These are phyloP conservation scores for Pycnomerus fuliginosus DNA, from an alignment of 2,888 invertebrate genomes.

Conservation along the genomic window DNA sequence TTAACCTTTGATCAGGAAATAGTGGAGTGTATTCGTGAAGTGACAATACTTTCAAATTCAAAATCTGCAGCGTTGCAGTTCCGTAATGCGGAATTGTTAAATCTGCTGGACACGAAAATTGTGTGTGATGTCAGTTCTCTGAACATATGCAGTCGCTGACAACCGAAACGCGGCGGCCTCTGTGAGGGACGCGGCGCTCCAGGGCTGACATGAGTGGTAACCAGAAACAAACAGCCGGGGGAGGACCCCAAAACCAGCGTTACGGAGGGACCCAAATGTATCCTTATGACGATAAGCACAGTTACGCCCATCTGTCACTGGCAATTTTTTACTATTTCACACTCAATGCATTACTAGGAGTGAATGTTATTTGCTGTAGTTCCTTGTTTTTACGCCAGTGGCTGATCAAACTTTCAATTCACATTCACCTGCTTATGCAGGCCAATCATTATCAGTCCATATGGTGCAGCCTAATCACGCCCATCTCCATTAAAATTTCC, in stretches of 20 bases:
- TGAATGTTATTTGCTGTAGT: conserved; percentile 19
- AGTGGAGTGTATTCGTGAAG: conserved; percentile 43
- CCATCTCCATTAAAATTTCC: too few relatives aligned
- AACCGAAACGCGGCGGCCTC: conserved; percentile 59
- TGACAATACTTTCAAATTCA: conserved; percentile 37
- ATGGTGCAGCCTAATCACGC: conserved; percentile 33
- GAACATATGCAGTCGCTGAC: conserved; percentile 51
- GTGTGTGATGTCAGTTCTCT: conserved; percentile 39
- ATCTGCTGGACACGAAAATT: not conserved
- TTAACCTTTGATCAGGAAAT: conserved; percentile 52
- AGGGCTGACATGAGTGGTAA: conserved; percentile 66
- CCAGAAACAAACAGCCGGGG: conserved; percentile 65
- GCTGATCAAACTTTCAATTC: conserved; percentile 11
- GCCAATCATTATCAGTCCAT: conserved; percentile 37
- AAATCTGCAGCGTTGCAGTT: conserved; percentile 37
- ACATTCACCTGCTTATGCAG: conserved; percentile 44
- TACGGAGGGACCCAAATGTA: conserved; percentile 59
- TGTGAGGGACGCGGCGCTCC: conserved; percentile 61
- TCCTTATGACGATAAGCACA: conserved; percentile 50
- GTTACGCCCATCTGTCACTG: conserved; percentile 49
- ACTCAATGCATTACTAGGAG: conserved; percentile 30
- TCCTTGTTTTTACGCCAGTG: conserved; percentile 11
- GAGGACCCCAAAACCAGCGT: conserved; percentile 59
- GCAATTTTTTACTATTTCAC: conserved; percentile 5
- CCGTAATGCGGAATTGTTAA: not conserved